Percentiles rank a stretch among this genome's conserved stretches.
phyloP scores from a whole-genome alignment of 2,888 invertebrate species.

The Heliconius sara region DNA sequence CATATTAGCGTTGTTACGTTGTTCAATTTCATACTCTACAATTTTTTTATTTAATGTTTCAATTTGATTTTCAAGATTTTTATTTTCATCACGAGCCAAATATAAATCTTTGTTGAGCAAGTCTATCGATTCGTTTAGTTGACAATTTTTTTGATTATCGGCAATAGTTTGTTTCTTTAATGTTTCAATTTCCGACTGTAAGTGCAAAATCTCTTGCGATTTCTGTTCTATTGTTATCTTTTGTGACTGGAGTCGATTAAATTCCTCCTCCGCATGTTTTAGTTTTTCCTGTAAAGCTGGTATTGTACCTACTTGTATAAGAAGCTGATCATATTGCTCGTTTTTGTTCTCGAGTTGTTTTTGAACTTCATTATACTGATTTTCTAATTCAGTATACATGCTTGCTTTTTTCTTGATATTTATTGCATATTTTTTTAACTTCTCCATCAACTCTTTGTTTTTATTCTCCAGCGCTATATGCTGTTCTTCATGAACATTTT shows the following conservation, averaged over 20 bases:
- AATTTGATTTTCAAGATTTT: constrained; percentile 60
- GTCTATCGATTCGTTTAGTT: constrained; percentile 60
- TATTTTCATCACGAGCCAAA: constrained; percentile 61
- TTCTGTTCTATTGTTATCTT: constrained; percentile 64
- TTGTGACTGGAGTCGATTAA: constrained; percentile 63
- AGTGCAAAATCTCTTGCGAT: constrained; percentile 57
- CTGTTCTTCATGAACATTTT: constrained; percentile 71
- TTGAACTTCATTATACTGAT: constrained; percentile 69
- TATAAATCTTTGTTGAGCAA: constrained; percentile 61
- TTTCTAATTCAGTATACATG: constrained; percentile 87
- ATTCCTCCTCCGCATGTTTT: constrained; percentile 72
- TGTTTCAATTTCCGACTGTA: constrained; percentile 57
- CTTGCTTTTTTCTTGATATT: constrained; percentile 89
- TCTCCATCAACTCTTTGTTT: constrained; percentile 88
- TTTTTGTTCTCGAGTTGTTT: constrained; percentile 65
- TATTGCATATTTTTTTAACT: constrained; percentile 90
- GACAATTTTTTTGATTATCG: constrained; percentile 60
- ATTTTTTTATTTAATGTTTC: constrained; percentile 72
- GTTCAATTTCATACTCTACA: constrained; percentile 72
- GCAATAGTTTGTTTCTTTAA: constrained; percentile 30
- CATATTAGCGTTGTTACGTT: constrained; percentile 71
- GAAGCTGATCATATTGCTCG: constrained; percentile 65
- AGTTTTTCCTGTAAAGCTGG: constrained; percentile 71
- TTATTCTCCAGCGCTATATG: constrained; percentile 81
- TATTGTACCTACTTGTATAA: constrained; percentile 67